Evolutionary conservation across 2,113 vertebrate species (phyloP).

Genomic region (Hippopotamus amphibius): DNA sequence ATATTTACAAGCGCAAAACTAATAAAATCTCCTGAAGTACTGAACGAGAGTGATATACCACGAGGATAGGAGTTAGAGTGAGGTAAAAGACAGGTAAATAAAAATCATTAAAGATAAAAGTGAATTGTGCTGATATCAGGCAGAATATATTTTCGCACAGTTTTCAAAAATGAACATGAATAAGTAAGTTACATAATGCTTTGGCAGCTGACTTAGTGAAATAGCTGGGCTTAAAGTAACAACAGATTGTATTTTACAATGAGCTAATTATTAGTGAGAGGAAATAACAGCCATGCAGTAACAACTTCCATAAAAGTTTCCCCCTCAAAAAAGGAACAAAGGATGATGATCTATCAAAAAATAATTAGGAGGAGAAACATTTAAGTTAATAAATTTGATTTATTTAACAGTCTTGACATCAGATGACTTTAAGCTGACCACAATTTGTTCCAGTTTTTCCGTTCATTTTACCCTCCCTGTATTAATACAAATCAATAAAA

Average conservation of each 20-base stretch:
- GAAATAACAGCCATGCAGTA: constrained; percentile 42
- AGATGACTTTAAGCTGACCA: neutral
- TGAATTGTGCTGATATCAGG: constrained; percentile 22
- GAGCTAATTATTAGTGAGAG: constrained; percentile 59
- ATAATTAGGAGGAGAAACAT: neutral
- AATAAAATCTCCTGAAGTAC: neutral
- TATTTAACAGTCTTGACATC: neutral
- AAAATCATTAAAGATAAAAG: constrained; percentile 23
- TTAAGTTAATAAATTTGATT: neutral
- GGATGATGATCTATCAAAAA: neutral
- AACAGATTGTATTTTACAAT: constrained; percentile 56
- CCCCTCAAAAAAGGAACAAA: neutral
- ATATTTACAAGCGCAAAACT: neutral
- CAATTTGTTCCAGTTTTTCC: neutral
- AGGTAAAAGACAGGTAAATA: neutral
- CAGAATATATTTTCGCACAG: neutral
- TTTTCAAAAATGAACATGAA: constrained; percentile 52
- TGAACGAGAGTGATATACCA: neutral
- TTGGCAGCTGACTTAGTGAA: constrained; percentile 54
- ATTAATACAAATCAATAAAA: neutral
- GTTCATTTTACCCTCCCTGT: neutral
- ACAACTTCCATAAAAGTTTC: neutral
- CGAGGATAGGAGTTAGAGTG: neutral
- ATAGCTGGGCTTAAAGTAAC: neutral
- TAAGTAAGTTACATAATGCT: neutral